Base-by-base conservation (phyloP, 64 coral and sea anemone genomes). In the Pocillopora damicornis region DNA sequence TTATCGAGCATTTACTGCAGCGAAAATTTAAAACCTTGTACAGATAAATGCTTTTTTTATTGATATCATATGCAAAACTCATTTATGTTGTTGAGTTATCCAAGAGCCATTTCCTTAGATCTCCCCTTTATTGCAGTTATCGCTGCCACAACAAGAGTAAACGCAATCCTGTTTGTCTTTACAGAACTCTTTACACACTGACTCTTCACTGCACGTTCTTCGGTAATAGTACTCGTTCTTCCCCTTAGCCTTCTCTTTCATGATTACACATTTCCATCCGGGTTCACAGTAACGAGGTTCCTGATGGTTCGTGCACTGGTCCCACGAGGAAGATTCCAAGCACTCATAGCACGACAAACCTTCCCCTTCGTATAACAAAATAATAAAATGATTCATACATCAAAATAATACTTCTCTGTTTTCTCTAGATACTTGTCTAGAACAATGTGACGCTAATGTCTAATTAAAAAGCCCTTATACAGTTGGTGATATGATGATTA, bases 311-410 rank as follows among this genome's bases (percentile, higher is more conserved):
- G 61, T 83, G 65, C 81, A 85, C 11, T 85, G 64, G 11, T 5
- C 42, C 81, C 81, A 85, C 56, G 63, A 26, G 65, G 81, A 57
- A 26, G 63, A 69, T 26, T 68, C 63, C 13, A 37, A 13, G 64
- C 81, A 85, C 57, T 85, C 81, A 30, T 85, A 85, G 65, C 81
- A 85, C 18, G 37, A 56, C 81, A 85, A 58, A 38, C 63, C 71
- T 42, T 85, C 81, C 22, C 36, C 79, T 81, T 14, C 12, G 79
- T 63, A 14, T 35, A 35, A 63, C 12, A 9, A 59, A 77, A 75
- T 14, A 37, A 75, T 13, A 11, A 13, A 75, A 36, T n/a, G 17
- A 26, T 73, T 11, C 9, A 1, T 73, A n/a, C 30, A 75, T 51
- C 42, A 51, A 51, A 51, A 7, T 51, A 51, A 7, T 51, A 51